Base-by-base conservation (phyloP, 2,888 invertebrate genomes). In the Sarcophaga carnaria region DNA sequence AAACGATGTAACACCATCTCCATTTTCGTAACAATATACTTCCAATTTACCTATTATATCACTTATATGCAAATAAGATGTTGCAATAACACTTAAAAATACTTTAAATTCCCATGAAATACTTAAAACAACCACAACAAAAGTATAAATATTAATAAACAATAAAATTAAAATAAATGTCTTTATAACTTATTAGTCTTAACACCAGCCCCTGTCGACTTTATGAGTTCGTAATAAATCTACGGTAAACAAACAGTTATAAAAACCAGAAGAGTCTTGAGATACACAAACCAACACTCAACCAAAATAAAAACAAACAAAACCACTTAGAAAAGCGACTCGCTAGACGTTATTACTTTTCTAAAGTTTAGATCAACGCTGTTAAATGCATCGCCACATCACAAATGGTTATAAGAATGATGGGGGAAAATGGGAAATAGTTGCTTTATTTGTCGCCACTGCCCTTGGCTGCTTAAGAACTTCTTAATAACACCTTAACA, bases 401-500 rank as follows among this genome's bases (percentile, higher is more conserved):
- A 27, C 25, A 49, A 54, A 4, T 14, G 27, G n/a, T 14, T 12
- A 1, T 49, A 25, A n/a, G 2, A 17, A 12, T 10, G 17, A 4
- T 4, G 17, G 47, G 10, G 10, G 37, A 1, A 10, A 37, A 37
- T 37, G 8, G 37, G 10, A 37, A 37, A 37, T 37, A 66, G 27
- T 17, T 10, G 47, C 12, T 74, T 74, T 74, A 22, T 60, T 60
- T 80, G n/a, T 37, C 22, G 8, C 54, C 10, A 45, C 17, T 70
- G 69, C 63, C 45, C 70, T 71, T 72, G 59, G 20, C 70, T 64
- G 14, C 77, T 81, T 77, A 80, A 74, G 49, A 85, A 77, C 76
- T 72, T 81, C 76, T 67, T 81, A 77, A 81, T 77, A 81, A 85
- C 80, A 78, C 85, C 77, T 81, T 63, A 66, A 81, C 72, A 77